These are phyloP conservation scores for Thalpophila matura DNA, from an alignment of 2,888 invertebrate species.

Conservation along the genomic window DNA sequence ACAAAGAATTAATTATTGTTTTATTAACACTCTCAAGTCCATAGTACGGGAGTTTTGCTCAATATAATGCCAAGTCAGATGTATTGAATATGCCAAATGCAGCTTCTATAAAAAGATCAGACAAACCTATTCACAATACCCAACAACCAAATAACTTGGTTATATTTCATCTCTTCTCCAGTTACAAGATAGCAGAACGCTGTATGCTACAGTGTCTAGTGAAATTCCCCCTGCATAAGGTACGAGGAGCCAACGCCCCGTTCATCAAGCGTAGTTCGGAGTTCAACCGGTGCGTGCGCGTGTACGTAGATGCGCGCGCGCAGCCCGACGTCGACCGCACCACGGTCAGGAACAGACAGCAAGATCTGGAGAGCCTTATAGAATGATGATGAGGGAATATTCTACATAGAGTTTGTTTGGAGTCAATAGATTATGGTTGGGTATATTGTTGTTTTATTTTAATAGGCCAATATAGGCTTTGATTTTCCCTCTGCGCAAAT, in stretches of 20 bases:
- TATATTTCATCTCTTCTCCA: slow-evolving; percentile 61
- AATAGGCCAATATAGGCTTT: background rate
- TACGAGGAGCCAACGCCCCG: slow-evolving; percentile 76
- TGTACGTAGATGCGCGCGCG: slow-evolving; percentile 74
- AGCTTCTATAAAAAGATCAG: too few species aligned
- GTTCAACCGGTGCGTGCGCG: slow-evolving; percentile 75
- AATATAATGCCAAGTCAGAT: too few species aligned
- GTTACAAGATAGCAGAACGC: slow-evolving; percentile 85
- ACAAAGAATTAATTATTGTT: too few species aligned
- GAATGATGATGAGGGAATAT: slow-evolving; percentile 62
- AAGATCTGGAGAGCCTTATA: slow-evolving; percentile 69
- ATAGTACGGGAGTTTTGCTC: too few species aligned
- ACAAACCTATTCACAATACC: too few species aligned
- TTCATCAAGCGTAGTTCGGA: slow-evolving; percentile 77
- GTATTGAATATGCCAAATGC: too few species aligned
- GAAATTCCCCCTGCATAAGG: slow-evolving; percentile 80
- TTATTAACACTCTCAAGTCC: too few species aligned
- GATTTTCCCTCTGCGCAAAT: too few species aligned
- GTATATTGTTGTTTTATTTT: slow-evolving; percentile 27
- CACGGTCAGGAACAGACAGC: slow-evolving; percentile 18
- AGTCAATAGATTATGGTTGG: slow-evolving; percentile 12
- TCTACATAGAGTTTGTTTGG: background rate
- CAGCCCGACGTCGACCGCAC: slow-evolving; percentile 46
- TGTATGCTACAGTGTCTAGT: slow-evolving; percentile 81
- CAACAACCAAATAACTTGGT: background rate